phyloP scores from a whole-genome alignment of 2,113 vertebrate species.

The Trochalopteron elliotii region DNA sequence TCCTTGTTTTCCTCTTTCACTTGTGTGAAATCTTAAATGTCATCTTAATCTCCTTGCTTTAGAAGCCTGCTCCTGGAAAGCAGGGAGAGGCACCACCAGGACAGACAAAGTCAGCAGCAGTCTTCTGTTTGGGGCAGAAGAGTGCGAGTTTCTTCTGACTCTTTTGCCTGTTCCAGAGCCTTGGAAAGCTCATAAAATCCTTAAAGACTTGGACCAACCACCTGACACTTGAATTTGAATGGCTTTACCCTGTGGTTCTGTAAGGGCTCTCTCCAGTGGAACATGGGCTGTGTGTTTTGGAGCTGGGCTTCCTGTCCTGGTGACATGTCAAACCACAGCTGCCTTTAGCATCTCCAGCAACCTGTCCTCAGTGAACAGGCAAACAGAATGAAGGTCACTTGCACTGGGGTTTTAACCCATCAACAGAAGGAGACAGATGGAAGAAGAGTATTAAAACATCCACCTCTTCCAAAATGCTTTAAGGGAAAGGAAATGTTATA shows the following conservation, averaged over 20 bases:
- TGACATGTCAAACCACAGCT: rapidly evolving
- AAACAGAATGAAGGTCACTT: not conserved
- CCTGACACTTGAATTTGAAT: not conserved
- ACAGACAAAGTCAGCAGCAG: not conserved
- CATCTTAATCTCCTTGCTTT: not conserved
- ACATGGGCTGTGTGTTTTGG: not conserved
- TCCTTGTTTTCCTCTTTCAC: not conserved
- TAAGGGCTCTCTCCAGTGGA: not conserved
- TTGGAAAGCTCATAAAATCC: not conserved
- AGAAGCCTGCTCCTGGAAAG: not conserved
- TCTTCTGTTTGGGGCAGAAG: not conserved
- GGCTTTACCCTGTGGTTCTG: not conserved
- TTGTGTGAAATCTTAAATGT: not conserved
- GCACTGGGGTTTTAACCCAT: not conserved
- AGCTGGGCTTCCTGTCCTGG: not conserved
- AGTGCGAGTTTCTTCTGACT: not conserved
- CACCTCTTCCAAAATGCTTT: not conserved
- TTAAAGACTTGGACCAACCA: not conserved
- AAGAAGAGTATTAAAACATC: not conserved
- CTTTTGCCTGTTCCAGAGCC: not conserved
- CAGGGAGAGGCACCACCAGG: not conserved
- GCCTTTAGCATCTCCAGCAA: not conserved
- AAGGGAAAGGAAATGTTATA: not conserved
- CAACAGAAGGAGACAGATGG: not conserved
- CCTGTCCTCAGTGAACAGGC: not conserved